Evolutionary conservation across 2,797 vertebrate species (phyloP).

Genomic region (Melanotaenia nigrans): DNA sequence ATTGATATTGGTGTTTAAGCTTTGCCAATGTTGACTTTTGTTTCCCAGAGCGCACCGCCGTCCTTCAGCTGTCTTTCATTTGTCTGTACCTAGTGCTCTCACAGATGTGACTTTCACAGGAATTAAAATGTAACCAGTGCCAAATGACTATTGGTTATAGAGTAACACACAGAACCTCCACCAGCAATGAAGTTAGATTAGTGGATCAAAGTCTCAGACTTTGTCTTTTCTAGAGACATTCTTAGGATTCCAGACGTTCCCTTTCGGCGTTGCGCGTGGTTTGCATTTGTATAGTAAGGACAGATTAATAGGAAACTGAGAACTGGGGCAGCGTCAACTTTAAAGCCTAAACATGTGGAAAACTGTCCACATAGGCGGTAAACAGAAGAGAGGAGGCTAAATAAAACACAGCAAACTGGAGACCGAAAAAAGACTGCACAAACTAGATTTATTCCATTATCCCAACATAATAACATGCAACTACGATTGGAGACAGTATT

Average conservation of each 20-base stretch:
- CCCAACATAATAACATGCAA: not conserved
- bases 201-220: slow-evolving; percentile 75
- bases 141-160: slow-evolving; percentile 64
- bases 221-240: slow-evolving; percentile 77
- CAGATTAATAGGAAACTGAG: slow-evolving; percentile 61
- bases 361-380: slow-evolving; percentile 36
- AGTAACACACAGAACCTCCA: slow-evolving; percentile 59
- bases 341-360: slow-evolving; percentile 43
- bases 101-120: slow-evolving; percentile 25
- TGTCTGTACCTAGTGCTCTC: not conserved
- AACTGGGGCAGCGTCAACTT: slow-evolving; percentile 49
- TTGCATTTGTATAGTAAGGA: slow-evolving; percentile 68
- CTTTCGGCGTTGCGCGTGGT: slow-evolving; percentile 59
- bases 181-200: slow-evolving; percentile 59
- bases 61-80: slow-evolving; percentile 1
- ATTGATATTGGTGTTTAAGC: slow-evolving; percentile 1
- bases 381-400: slow-evolving; percentile 37
- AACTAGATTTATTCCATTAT: slow-evolving; percentile 18
- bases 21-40: not conserved
- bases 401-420: slow-evolving; percentile 20
- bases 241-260: slow-evolving; percentile 76
- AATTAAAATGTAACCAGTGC: slow-evolving; percentile 68
- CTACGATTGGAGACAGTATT: not conserved
- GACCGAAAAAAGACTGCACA: slow-evolving; percentile 11
- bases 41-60: not conserved